Evolutionary conservation across 2,888 invertebrate species (phyloP), one percentile per base, ranked within the genome.

Genomic region (Drosophila hamatofila): DNA sequence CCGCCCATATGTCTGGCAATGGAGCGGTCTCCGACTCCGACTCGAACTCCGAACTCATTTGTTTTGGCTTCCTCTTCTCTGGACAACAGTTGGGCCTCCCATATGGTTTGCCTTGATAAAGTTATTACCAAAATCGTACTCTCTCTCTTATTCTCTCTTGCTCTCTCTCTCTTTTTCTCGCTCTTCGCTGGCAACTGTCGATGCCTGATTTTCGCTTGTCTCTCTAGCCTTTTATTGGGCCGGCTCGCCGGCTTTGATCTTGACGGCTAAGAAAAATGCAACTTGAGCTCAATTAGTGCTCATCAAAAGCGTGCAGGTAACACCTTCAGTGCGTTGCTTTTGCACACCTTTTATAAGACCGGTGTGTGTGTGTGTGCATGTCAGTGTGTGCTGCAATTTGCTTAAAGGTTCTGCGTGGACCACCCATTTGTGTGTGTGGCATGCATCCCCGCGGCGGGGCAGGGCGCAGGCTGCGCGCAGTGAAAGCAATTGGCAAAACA

Each of bases 31-130:
- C 37, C 30, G 37, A 21, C 67, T 27, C 37, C 30, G 37, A 30
- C 48, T 12, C 5, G 27, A 27, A 30, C 21, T 42, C 30, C 42
- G 30, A 37, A 72, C 54, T 71, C 81, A 87, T 85, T 85, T 88
- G 75, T 66, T 76, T 75, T 63, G 65, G 59, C 76, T 75, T 68
- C 75, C 73, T 74, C 6, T 12, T 27, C 75, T 48, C 59, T 48
- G 46, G 33, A 64, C 75, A 72, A 81, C 84, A 87, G 87, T 78
- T 89, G 81, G 91, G 91, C 92, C 92, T 91, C 92, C 93, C 92
- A 92, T 92, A 91, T 90, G 91, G 92, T 59, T 52, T 55, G 35
- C 23, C 39, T 89, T 91, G 92, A 92, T 91, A 92, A 92, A 92
- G 92, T 92, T 92, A 92, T 92, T 92, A 92, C 92, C 89, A 85